Conservation (phyloP, 2,113 vertebrate genomes). For the Leptobrachium leishanense region DNA sequence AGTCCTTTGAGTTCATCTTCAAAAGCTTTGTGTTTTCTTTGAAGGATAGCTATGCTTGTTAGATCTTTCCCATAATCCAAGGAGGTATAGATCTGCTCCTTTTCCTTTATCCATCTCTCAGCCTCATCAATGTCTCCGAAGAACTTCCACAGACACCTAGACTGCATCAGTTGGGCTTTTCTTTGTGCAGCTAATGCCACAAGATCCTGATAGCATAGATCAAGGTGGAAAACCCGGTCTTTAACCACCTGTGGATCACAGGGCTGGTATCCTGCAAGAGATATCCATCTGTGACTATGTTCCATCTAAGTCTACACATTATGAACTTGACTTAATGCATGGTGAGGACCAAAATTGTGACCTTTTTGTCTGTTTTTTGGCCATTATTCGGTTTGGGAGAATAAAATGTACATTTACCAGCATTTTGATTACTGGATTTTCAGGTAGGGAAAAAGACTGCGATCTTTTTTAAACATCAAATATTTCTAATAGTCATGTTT, state of each 20-base stretch:
- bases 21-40: conserved; percentile 87
- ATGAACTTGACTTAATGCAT: no score
- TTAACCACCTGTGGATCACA: conserved; percentile 91
- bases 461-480: no score
- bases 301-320: no score
- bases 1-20: conserved; percentile 87
- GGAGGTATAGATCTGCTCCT: conserved; percentile 91
- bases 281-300: not conserved
- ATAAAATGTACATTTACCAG: no score
- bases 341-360: no score
- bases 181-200: conserved; percentile 75
- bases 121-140: conserved; percentile 91
- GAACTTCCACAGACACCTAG: conserved; percentile 87
- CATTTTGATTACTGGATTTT: no score
- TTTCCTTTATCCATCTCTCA: conserved; percentile 93
- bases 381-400: no score
- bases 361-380: no score
- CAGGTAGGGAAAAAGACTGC: no score
- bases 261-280: conserved; percentile 83
- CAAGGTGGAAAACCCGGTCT: conserved; percentile 86
- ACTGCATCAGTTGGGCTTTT: conserved; percentile 81
- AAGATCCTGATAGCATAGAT: conserved; percentile 83
- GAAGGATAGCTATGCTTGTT: conserved; percentile 83
- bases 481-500: no score
- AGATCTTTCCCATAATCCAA: conserved; percentile 93